These are phyloP conservation scores for Zoanthus solanderi DNA, from an alignment of 92 coral and sea anemone genomes.

Conservation along the genomic window DNA sequence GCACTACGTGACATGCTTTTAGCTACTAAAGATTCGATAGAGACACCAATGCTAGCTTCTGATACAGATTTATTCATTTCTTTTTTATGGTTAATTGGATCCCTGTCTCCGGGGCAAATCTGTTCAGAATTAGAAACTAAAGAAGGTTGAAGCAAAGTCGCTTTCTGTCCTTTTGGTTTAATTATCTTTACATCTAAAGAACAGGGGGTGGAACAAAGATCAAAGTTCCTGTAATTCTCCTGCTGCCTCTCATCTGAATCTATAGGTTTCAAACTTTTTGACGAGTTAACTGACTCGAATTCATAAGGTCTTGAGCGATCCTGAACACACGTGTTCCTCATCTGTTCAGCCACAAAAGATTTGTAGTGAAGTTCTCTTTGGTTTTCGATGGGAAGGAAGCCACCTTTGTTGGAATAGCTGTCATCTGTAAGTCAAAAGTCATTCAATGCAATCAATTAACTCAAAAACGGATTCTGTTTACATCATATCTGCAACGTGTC, in stretches of 20 bases:
- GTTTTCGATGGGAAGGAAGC: constrained; percentile 31
- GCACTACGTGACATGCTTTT: constrained; percentile 83
- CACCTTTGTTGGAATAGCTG: constrained; percentile 26
- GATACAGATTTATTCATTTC: background rate
- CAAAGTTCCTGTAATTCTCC: background rate
- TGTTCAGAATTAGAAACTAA: constrained; percentile 6
- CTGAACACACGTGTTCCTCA: background rate
- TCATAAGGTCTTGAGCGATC: constrained; percentile 12
- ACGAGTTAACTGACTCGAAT: constrained; percentile 17
- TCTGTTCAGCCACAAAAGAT: constrained; percentile 2
- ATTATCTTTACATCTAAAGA: constrained; percentile 18
- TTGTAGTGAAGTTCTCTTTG: constrained; percentile 21
- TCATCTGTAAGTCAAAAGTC: constrained; percentile 23
- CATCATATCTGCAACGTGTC: constrained; percentile 13
- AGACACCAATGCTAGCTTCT: constrained; percentile 44
- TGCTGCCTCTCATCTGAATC: constrained; percentile 1
- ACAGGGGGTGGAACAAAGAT: constrained; percentile 6
- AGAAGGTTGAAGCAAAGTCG: constrained; percentile 3
- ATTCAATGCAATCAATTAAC: background rate
- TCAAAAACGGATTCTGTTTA: background rate
- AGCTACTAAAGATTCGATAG: constrained; percentile 78
- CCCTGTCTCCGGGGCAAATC: background rate
- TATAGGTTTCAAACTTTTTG: constrained; percentile 7
- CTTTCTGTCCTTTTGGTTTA: constrained; percentile 35
- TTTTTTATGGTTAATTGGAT: background rate